Percentiles rank a stretch among this genome's conserved stretches.
These are phyloP conservation scores for Ancistrus triradiatus DNA, from an alignment of 2,113 vertebrate species.

Conservation along the genomic window DNA sequence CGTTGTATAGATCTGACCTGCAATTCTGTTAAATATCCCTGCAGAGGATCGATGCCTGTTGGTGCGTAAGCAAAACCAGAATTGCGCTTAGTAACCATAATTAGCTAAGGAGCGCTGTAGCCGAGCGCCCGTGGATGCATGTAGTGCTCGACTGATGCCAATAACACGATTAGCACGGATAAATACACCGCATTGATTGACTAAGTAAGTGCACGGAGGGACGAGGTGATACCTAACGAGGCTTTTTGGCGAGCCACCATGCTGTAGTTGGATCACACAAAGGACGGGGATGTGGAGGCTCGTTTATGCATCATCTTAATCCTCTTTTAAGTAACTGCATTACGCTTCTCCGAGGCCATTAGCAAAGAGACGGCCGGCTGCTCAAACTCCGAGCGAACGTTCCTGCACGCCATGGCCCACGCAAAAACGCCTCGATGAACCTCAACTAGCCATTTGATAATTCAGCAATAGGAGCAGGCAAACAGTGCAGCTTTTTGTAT, in stretches of 20 bases:
- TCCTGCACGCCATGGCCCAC: too few species aligned
- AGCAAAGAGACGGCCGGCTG: too few species aligned
- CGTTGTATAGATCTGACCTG: conserved; percentile 39
- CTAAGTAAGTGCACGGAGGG: conserved; percentile 10
- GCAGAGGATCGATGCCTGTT: conserved; percentile 16
- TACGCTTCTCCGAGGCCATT: not conserved
- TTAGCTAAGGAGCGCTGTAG: conserved; percentile 14
- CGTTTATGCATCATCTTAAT: conserved; percentile 7
- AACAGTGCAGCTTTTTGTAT: too few species aligned
- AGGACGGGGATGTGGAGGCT: not conserved
- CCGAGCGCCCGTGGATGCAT: not conserved
- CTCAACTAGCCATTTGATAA: too few species aligned
- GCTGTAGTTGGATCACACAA: conserved; percentile 12
- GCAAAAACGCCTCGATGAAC: too few species aligned
- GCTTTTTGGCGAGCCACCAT: not conserved
- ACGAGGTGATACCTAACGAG: conserved; percentile 7
- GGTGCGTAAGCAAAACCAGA: conserved; percentile 12
- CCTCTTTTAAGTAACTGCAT: conserved; percentile 3
- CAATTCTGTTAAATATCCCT: conserved; percentile 22
- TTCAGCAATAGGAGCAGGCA: too few species aligned
- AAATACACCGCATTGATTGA: conserved; percentile 14
- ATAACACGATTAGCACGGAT: conserved; percentile 28
- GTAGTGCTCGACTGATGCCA: conserved; percentile 5
- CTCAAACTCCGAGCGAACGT: too few species aligned
- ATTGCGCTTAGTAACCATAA: conserved; percentile 19